Evolutionary conservation across 2,113 vertebrate genomes (phyloP).

Genomic region (Raja brachyura): DNA sequence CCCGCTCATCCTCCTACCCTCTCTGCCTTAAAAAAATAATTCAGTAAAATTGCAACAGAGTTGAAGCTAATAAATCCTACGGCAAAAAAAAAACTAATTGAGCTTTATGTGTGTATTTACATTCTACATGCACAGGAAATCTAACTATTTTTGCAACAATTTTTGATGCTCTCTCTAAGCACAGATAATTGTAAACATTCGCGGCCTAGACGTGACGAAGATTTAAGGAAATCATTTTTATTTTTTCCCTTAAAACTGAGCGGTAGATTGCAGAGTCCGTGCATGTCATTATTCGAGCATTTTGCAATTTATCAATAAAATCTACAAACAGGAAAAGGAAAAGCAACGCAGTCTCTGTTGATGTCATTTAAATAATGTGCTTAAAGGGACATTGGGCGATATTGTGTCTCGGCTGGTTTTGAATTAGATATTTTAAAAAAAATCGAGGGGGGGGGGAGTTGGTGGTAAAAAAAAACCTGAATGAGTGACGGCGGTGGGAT

Average conservation of each 20-base stretch:
- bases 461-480: neutral
- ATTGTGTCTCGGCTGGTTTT: neutral
- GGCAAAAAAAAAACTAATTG: neutral
- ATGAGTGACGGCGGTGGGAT: constrained; percentile 15
- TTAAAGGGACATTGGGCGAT: neutral
- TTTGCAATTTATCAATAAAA: constrained; percentile 25
- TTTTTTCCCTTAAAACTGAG: neutral
- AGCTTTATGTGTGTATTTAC: neutral
- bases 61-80: neutral
- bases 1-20: neutral
- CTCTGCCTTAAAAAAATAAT: neutral
- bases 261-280: neutral
- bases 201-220: constrained; percentile 14
- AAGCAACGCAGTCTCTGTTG: neutral
- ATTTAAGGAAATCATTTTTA: neutral
- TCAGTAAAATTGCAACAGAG: constrained; percentile 5
- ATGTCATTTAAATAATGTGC: neutral
- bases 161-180: neutral
- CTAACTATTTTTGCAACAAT: constrained; percentile 18
- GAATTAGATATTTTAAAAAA: neutral
- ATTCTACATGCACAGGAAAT: neutral
- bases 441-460: too few species aligned
- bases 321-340: neutral
- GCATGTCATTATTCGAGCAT: neutral
- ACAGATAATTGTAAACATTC: neutral